Conservation (phyloP, 2,797 vertebrate genomes). For the Sebastes iracundus region DNA sequence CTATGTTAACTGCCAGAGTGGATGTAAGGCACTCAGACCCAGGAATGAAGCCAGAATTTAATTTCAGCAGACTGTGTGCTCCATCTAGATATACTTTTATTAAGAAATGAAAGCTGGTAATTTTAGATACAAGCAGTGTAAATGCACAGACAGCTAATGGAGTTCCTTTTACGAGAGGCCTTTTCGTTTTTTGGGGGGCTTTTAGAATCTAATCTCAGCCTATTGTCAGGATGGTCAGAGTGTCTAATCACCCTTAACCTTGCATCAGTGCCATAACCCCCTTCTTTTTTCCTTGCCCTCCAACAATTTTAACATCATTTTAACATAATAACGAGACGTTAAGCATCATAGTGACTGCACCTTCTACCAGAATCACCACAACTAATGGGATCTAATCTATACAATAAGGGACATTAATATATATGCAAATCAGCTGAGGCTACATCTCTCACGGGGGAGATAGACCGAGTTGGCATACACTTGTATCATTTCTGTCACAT, state of each 20-base stretch:
- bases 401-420: slow-evolving; percentile 89
- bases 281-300: slow-evolving; percentile 85
- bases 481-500: slow-evolving; percentile 71
- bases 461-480: slow-evolving; percentile 55
- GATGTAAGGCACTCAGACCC: slow-evolving; percentile 35
- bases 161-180: slow-evolving; percentile 52
- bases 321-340: slow-evolving; percentile 81
- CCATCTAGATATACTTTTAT: slow-evolving; percentile 61
- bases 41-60: slow-evolving; percentile 45
- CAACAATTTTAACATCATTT: slow-evolving; percentile 79
- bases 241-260: slow-evolving; percentile 78
- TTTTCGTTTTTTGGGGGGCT: slow-evolving; percentile 42
- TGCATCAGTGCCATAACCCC: slow-evolving; percentile 88
- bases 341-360: slow-evolving; percentile 79
- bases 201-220: slow-evolving; percentile 69
- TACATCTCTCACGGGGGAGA: slow-evolving; percentile 69
- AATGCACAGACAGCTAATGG: slow-evolving; percentile 56
- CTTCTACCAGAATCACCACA: slow-evolving; percentile 86
- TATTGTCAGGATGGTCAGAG: slow-evolving; percentile 69
- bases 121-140: slow-evolving; percentile 58
- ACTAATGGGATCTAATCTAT: slow-evolving; percentile 90
- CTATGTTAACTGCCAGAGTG: slow-evolving; percentile 36
- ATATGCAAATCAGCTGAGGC: slow-evolving; percentile 86
- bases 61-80: slow-evolving; percentile 46
- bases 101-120: slow-evolving; percentile 62